Evolutionary conservation across 37 sponge, comb jelly and placozoan species (phyloP).

Genomic region (Amphimedon queenslandica): DNA sequence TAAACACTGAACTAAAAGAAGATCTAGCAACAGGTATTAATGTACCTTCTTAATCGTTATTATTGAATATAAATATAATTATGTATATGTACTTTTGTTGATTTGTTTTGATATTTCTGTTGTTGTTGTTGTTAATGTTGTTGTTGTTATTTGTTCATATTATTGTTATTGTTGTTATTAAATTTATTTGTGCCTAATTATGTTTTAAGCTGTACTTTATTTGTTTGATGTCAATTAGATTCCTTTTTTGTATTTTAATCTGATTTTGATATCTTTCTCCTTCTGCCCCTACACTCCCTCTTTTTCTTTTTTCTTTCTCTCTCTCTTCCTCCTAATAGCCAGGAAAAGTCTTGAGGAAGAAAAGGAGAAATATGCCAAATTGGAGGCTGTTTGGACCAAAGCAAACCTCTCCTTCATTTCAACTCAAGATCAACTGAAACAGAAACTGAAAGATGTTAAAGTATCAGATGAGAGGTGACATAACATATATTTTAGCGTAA

Average conservation of each 20-base stretch:
- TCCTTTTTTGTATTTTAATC: no score
- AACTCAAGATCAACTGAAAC: slow-evolving; percentile 41
- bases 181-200: no score
- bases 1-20: neutral
- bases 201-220: no score
- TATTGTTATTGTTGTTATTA: no score
- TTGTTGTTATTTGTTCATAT: no score
- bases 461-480: neutral
- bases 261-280: no score
- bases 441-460: slow-evolving; percentile 21
- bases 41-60: slow-evolving; percentile 5
- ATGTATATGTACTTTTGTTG: slow-evolving; percentile 12
- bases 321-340: no score
- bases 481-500: neutral
- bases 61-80: neutral
- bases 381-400: slow-evolving; percentile 53
- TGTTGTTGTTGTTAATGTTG: no score
- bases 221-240: no score
- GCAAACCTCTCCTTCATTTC: slow-evolving; percentile 68
- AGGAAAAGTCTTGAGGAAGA: no score
- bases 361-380: neutral
- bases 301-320: no score
- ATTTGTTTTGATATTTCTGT: neutral
- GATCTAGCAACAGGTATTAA: neutral
- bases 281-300: no score